These are phyloP conservation scores for Pedionomus torquatus DNA, from an alignment of 2,113 vertebrate genomes.

Conservation along the genomic window DNA sequence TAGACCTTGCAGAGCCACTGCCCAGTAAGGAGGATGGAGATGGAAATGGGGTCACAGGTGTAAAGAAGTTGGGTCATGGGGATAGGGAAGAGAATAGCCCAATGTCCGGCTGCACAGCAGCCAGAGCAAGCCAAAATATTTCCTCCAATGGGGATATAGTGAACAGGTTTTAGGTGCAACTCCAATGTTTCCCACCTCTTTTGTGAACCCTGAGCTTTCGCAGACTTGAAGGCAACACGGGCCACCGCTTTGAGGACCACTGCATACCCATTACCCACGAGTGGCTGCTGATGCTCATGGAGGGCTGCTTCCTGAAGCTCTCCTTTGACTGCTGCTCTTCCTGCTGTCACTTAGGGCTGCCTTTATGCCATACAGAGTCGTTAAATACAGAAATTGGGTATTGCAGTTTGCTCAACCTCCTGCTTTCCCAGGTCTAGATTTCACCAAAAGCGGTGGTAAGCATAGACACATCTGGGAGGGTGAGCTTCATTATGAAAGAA, in stretches of 20 bases:
- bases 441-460: neutral
- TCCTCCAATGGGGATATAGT: neutral
- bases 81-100: neutral
- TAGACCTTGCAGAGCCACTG: neutral
- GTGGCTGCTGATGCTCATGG: accelerated
- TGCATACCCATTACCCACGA: too few relatives aligned
- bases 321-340: neutral
- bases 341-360: neutral
- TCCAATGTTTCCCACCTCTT: neutral
- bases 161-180: neutral
- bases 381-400: neutral
- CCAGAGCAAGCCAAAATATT: neutral
- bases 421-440: neutral
- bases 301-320: neutral
- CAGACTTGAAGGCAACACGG: neutral
- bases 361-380: accelerated
- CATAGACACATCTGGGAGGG: neutral
- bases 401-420: neutral
- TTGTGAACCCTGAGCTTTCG: neutral
- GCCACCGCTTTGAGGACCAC: neutral
- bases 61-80: neutral
- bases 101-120: neutral
- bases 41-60: neutral
- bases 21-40: neutral
- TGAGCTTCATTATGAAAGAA: neutral